A percentile compares a stretch with the other conserved stretches of the same genome.
phyloP scores from a whole-genome alignment of 2,113 vertebrate genomes.

The Coregonus clupeaformis region DNA sequence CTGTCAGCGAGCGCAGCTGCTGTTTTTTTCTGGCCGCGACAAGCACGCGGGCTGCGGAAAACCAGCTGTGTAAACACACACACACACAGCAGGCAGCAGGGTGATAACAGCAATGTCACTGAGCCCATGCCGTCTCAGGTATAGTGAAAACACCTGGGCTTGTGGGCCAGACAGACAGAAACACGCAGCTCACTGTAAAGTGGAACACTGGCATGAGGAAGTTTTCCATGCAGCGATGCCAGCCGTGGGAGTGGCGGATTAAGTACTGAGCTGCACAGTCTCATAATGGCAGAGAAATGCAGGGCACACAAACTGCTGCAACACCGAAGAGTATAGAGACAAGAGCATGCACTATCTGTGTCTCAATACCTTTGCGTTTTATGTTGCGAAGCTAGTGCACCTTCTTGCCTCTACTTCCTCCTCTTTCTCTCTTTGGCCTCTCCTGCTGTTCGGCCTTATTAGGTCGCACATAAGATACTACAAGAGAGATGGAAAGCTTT shows the following conservation, averaged over 20 bases:
- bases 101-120: constrained; percentile 24
- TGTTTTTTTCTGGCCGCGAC: constrained; percentile 44
- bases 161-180: no score
- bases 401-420: constrained; percentile 6
- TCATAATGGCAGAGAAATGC: constrained; percentile 38
- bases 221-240: neutral
- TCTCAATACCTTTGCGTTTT: neutral
- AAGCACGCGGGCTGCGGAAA: constrained; percentile 40
- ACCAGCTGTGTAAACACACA: constrained; percentile 71
- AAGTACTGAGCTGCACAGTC: constrained; percentile 31
- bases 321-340: neutral
- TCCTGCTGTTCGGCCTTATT: constrained; percentile 39
- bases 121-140: neutral
- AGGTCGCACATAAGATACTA: constrained; percentile 46
- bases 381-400: neutral
- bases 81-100: constrained; percentile 37
- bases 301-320: constrained; percentile 7
- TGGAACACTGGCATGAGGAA: neutral
- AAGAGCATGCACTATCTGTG: no score
- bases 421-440: constrained; percentile 9
- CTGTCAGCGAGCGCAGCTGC: constrained; percentile 55
- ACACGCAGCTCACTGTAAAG: no score
- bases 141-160: no score
- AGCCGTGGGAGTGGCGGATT: constrained; percentile 21
- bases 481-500: constrained; percentile 44